Conservation (phyloP, 2,113 vertebrate genomes). For the Pteronura brasiliensis region DNA sequence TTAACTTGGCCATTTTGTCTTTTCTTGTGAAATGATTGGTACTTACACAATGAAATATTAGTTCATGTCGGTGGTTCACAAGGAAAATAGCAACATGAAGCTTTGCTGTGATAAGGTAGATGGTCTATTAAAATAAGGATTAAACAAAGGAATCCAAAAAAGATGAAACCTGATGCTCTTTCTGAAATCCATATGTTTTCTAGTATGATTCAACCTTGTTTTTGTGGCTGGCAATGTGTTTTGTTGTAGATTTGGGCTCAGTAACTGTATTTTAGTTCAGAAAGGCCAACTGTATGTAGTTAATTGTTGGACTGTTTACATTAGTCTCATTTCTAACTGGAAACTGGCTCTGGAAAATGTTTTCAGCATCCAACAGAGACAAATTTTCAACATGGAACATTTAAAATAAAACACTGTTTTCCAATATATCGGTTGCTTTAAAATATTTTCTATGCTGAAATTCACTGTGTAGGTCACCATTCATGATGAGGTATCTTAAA, state of each 20-base stretch:
- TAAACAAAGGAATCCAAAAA: background rate
- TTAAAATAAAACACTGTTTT: conserved; percentile 34
- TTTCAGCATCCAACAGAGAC: conserved; percentile 27
- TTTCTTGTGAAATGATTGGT: background rate
- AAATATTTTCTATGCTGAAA: conserved; percentile 1
- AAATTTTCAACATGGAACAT: conserved; percentile 30
- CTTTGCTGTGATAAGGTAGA: background rate
- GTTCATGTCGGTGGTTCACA: background rate
- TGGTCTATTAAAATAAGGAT: background rate
- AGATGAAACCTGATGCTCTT: background rate
- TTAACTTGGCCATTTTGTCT: background rate
- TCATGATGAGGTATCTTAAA: background rate
- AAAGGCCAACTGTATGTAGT: conserved; percentile 39
- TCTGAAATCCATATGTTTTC: conserved; percentile 15
- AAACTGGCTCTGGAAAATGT: conserved; percentile 47
- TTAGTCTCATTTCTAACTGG: conserved; percentile 44
- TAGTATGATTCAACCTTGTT: background rate
- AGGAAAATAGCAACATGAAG: background rate
- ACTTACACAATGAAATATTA: background rate
- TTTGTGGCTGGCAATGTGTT: background rate
- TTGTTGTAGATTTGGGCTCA: conserved; percentile 12
- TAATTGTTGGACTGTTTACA: conserved; percentile 52
- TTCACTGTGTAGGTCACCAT: background rate
- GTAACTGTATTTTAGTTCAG: background rate
- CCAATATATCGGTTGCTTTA: background rate